These are phyloP conservation scores for Latrodectus hesperus DNA, from an alignment of 2,888 invertebrate species.

Conservation along the genomic window DNA sequence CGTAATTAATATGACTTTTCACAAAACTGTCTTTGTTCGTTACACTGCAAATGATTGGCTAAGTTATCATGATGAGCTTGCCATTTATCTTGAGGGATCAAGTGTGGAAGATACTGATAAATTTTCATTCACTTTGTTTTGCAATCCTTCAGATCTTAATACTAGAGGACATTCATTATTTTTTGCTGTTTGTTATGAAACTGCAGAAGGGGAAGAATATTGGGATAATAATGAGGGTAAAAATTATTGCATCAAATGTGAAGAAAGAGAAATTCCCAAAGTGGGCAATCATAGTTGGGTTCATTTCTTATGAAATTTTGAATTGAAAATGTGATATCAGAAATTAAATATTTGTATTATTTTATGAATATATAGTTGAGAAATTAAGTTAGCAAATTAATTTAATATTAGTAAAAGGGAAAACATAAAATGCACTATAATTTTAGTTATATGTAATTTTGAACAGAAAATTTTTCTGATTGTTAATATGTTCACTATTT, in stretches of 20 bases:
- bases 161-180: slow-evolving; percentile 72
- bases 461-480: too few species aligned
- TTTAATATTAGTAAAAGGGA: too few species aligned
- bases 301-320: slow-evolving; percentile 53
- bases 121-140: slow-evolving; percentile 74
- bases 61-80: slow-evolving; percentile 74
- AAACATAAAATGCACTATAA: too few species aligned
- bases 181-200: slow-evolving; percentile 75
- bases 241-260: slow-evolving; percentile 74
- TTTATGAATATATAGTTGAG: background rate
- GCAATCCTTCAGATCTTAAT: slow-evolving; percentile 69
- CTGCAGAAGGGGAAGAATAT: slow-evolving; percentile 73
- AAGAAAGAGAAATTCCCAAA: slow-evolving; percentile 56
- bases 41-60: slow-evolving; percentile 75
- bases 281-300: slow-evolving; percentile 69
- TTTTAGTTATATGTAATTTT: too few species aligned
- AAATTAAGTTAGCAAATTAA: too few species aligned
- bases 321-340: background rate
- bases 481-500: too few species aligned
- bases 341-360: background rate
- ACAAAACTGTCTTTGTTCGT: slow-evolving; percentile 75
- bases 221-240: slow-evolving; percentile 77
- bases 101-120: slow-evolving; percentile 75
- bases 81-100: slow-evolving; percentile 74
- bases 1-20: slow-evolving; percentile 75